These are phyloP conservation scores for Cladopsammia gracilis DNA, from an alignment of 64 coral and sea anemone species.

Conservation along the genomic window DNA sequence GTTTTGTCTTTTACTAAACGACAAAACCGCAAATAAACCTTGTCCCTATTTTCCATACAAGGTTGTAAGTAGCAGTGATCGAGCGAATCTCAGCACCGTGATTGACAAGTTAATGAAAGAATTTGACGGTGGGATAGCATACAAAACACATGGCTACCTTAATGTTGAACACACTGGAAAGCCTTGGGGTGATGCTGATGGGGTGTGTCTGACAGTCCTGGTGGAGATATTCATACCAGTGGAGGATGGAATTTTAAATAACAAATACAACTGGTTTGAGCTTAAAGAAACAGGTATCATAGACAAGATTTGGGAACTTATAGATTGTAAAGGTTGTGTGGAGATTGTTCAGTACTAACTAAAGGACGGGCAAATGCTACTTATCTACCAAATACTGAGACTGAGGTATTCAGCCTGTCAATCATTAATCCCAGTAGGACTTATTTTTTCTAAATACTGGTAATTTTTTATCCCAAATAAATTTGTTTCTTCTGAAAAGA, in stretches of 20 bases:
- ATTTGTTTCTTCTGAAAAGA: no score
- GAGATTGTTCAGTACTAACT: not conserved
- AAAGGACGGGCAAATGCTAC: no score
- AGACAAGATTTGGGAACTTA: conserved; percentile 33
- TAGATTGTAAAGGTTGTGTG: conserved; percentile 41
- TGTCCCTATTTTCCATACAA: conserved; percentile 9
- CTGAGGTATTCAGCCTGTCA: no score
- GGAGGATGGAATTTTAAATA: not conserved
- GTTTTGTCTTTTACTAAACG: not conserved
- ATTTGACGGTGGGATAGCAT: conserved; percentile 29
- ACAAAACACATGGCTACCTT: conserved; percentile 77
- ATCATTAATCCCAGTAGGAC: no score
- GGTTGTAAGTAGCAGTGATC: conserved; percentile 7
- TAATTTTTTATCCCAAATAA: no score
- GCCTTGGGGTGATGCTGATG: conserved; percentile 78
- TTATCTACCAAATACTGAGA: no score
- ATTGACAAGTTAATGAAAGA: conserved; percentile 29
- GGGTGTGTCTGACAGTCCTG: conserved; percentile 72
- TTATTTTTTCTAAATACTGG: no score
- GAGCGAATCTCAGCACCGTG: not conserved
- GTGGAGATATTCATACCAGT: conserved; percentile 17
- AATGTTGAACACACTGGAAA: conserved; percentile 85
- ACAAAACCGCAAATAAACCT: not conserved
- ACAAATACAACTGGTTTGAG: conserved; percentile 6
- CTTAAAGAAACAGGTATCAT: conserved; percentile 6